Evolutionary conservation across 2,888 invertebrate genomes (phyloP), one percentile per base, ranked within the genome.

Genomic region (Neelides folsomi): DNA sequence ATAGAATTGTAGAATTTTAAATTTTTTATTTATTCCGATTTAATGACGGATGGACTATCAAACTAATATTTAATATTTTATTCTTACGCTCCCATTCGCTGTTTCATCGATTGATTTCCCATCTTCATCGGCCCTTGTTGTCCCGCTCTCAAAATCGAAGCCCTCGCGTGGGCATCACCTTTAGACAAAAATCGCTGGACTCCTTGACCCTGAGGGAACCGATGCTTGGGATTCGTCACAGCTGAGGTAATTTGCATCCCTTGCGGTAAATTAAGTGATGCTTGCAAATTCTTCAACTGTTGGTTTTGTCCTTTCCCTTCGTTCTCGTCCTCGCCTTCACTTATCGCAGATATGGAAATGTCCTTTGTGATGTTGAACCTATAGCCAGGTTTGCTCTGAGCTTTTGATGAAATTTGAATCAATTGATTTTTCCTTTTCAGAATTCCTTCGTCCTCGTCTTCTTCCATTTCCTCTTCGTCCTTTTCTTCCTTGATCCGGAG

Each of bases 281-380:
- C 38, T 18, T 38, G 18, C 27, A 36, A 47, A 5, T 43, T 16
- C 10, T 43, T 7, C 15, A 39, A 40, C 34, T 20, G 7, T 2
- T 19, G 38, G 39, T 48, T 49, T 34, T 16, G 18, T 12, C 35
- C 18, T 2, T 19, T 12, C 13, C n/a, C 16, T 19, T 27, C 19
- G 9, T 18, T 44, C 9, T 52, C 52, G 1, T 38, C 38, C 10
- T 53, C 51, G 18, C 37, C 55, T 4, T 42, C 37, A 18, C 59
- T 49, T 18, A 64, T 58, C 1, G 64, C 62, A 1, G 64, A 64
- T 12, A 64, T 64, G 13, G 64, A 64, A 53, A 64, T 64, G 43
- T 64, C 64, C 41, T 62, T 64, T 12, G 62, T 61, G 37, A 64
- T 56, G 49, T 64, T 64, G 47, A 64, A 62, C 12, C 64, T 56